phyloP scores from a whole-genome alignment of 1,140 invertebrate genomes.

The Spodoptera frugiperda region DNA sequence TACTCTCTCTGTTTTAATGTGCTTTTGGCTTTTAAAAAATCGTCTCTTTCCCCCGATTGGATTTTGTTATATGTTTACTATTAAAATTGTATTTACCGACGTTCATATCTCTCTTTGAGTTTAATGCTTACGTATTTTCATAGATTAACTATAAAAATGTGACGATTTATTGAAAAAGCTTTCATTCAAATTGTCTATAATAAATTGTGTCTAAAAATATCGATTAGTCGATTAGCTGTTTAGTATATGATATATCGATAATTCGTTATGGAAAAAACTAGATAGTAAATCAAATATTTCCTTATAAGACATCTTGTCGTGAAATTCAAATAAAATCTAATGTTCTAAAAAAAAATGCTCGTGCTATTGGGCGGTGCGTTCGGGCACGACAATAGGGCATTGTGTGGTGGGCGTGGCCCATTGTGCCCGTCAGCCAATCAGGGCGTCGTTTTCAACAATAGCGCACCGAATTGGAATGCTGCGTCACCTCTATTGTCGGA shows the following conservation, averaged over 20 bases:
- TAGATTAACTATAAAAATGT: slow-evolving; percentile 24
- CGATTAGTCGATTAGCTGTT: no score
- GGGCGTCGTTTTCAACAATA: slow-evolving; percentile 74
- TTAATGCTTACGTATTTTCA: slow-evolving; percentile 23
- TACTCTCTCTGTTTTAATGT: slow-evolving; percentile 57
- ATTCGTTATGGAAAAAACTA: background rate
- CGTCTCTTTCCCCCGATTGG: slow-evolving; percentile 41
- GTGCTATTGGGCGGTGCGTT: slow-evolving; percentile 60
- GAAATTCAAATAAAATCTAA: slow-evolving; percentile 26
- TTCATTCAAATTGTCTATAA: background rate
- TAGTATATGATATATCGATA: background rate
- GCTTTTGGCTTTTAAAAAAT: slow-evolving; percentile 61
- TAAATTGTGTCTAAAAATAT: background rate
- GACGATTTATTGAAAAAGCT: slow-evolving; percentile 17
- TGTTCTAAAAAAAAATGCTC: slow-evolving; percentile 43
- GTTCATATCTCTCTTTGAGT: slow-evolving; percentile 29
- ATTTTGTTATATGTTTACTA: slow-evolving; percentile 51
- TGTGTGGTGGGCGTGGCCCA: slow-evolving; percentile 80
- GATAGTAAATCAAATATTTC: background rate
- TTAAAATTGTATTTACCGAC: slow-evolving; percentile 42
- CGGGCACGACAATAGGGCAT: slow-evolving; percentile 75
- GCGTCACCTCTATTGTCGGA: slow-evolving; percentile 75
- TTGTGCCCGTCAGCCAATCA: slow-evolving; percentile 76
- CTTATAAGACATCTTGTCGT: background rate
- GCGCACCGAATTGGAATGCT: slow-evolving; percentile 80